Evolutionary conservation across 2,113 vertebrate species (phyloP), one percentile per base, ranked within the genome.

Genomic region (Macrotis lagotis): DNA sequence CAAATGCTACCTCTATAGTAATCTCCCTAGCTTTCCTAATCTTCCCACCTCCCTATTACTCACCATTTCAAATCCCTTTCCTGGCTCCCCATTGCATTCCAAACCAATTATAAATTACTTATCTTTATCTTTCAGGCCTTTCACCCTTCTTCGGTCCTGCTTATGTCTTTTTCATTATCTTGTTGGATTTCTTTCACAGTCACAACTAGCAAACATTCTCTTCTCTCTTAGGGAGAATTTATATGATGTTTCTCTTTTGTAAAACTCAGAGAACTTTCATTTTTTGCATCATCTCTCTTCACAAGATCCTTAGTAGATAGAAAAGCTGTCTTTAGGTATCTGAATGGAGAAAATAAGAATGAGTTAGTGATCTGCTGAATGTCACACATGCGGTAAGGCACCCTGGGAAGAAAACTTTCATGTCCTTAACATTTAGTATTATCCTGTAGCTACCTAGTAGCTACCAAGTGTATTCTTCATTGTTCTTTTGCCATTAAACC

Each of bases 1-100:
- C 92, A 91, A 96, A 90, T 96, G n/a, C 83, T 95, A 25, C 89
- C 25, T 95, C 88, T 12, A 50, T 48, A 16, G n/a, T 90, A 97
- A 95, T 93, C 26, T 50, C 19, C 92, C 66, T 83, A 48, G 49
- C 28, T 95, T 93, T 96, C 59, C 94, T 94, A 55, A 97, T 95
- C 93, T 90, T 93, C 8, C 88, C 14, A 59, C 90, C 11, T 94
- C 93, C 48, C 53, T 88, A 53, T 91, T 95, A 90, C 91, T 94
- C 66, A 50, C 90, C 83, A 37, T 92, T 96, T 52, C 28, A 55
- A 0, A 91, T 96, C 48, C 53, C 91, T 55, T 66, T 48, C 2
- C 88, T 48, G 59, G 16, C 19, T 93, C 49, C 59, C 88, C 44
- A 0, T 92, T 94, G 74, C 93, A 92, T 96, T 95, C 48, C 49